Evolutionary conservation across 2,888 invertebrate genomes (phyloP).

Genomic region (Temnothorax ravouxi): DNA sequence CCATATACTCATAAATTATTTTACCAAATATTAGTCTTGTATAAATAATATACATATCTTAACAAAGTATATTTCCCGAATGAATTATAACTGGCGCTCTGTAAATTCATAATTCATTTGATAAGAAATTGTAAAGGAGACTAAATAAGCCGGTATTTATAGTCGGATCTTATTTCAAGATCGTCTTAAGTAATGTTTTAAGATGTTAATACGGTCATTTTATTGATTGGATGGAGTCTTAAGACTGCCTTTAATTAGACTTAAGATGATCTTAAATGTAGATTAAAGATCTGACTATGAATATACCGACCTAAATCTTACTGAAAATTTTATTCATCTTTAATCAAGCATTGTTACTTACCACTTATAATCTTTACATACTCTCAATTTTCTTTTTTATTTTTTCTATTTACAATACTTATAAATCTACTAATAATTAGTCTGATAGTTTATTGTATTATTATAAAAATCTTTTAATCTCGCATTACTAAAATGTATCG

Average conservation of each 20-base stretch:
- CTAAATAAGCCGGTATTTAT: background rate
- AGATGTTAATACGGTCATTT: too few species aligned
- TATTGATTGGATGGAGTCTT: too few species aligned
- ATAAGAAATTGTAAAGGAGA: conserved; percentile 14
- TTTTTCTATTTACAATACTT: conserved; percentile 10
- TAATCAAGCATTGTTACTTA: conserved; percentile 11
- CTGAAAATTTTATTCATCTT: conserved; percentile 10
- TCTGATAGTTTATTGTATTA: too few species aligned
- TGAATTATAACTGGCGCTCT: conserved; percentile 8
- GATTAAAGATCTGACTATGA: too few species aligned
- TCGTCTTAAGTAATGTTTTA: too few species aligned
- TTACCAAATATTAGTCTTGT: conserved; percentile 11
- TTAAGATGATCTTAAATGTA: too few species aligned
- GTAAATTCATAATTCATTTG: conserved; percentile 10
- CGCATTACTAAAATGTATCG: background rate
- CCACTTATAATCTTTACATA: background rate
- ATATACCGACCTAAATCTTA: background rate
- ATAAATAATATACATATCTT: background rate
- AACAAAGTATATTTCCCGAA: conserved; percentile 8
- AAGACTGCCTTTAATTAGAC: too few species aligned
- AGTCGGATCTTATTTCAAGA: too few species aligned
- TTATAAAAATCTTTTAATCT: background rate
- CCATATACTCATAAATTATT: background rate
- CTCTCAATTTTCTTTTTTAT: background rate
- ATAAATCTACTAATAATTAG: background rate